Conservation (phyloP, 1,140 invertebrate genomes). For the Rhynchophorus ferrugineus region DNA sequence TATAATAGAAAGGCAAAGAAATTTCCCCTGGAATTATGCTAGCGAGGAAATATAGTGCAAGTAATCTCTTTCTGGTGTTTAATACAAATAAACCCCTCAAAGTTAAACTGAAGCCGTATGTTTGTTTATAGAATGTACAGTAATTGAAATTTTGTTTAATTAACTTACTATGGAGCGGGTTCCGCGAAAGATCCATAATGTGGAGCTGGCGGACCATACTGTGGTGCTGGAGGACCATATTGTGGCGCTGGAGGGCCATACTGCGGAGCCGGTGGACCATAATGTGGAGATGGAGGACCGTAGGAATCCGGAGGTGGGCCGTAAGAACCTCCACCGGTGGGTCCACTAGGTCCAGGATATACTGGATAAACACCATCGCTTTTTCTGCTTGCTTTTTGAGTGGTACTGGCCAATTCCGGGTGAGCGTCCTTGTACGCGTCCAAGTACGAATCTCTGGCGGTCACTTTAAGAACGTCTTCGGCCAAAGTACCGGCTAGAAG, state of each 20-base stretch:
- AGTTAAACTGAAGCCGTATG: no score
- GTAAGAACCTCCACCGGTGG: not conserved
- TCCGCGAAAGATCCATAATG: slow-evolving; percentile 31
- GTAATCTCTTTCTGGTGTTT: no score
- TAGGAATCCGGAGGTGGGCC: slow-evolving; percentile 2
- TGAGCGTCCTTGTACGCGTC: slow-evolving; percentile 21
- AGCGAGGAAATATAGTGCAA: no score
- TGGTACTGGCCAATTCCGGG: not conserved
- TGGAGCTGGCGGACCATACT: slow-evolving; percentile 10
- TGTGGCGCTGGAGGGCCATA: slow-evolving; percentile 13
- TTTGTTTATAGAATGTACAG: no score
- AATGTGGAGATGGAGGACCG: slow-evolving; percentile 1
- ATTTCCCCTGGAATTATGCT: no score
- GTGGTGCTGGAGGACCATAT: slow-evolving; percentile 7
- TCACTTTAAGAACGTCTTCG: slow-evolving; percentile 10
- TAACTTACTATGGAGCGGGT: slow-evolving; percentile 45
- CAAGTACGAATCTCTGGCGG: slow-evolving; percentile 22
- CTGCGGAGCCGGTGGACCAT: slow-evolving; percentile 13
- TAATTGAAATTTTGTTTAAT: no score
- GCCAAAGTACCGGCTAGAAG: not conserved
- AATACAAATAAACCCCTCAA: no score
- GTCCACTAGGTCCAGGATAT: slow-evolving; percentile 9
- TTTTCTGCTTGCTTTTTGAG: slow-evolving; percentile 13
- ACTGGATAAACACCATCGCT: slow-evolving; percentile 10
- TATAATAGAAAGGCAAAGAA: no score